Evolutionary conservation across 1,140 invertebrate genomes (phyloP), one percentile per base, ranked within the genome.

Genomic region (Reticulitermes speratus): DNA sequence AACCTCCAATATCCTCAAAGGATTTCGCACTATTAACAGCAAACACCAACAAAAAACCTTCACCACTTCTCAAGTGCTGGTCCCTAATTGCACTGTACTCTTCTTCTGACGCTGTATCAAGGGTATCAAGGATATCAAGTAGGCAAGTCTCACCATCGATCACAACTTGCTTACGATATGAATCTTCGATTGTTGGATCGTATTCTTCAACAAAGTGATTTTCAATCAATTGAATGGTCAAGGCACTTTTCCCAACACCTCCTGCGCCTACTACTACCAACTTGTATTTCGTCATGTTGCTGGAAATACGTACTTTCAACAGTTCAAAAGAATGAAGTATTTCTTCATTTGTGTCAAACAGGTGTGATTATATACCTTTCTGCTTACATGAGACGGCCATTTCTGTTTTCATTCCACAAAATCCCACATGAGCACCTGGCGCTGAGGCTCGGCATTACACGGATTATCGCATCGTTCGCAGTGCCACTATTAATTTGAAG

Each of bases 81-180:
- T 94, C 94, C 87, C 93, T 89, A 93, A 94, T 94, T 85, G 93
- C 93, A 92, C 93, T 94, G 89, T 55, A 91, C 38, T 86, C 86
- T 84, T 86, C 86, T 69, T 86, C 83, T 21, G 83, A 83, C 7
- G 84, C 87, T 55, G 84, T 87, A 83, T 86, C 84, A n/a, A n/a
- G n/a, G n/a, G n/a, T n/a, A n/a, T n/a, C n/a, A 90, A 88, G 99
- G 93, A 90, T 99, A 92, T 99, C 99, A 89, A 99, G 92, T 87
- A 99, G 93, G 93, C 99, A 99, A 87, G 98, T 99, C 92, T 99
- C 98, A 44, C 98, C 98, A 93, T 99, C 99, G 90, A 99, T 99
- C 86, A 99, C 97, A 88, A 99, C 98, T 95, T 99, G 95, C 91
- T 97, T 97, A 16, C 87, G 84, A 44, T 85, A 87, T 30, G 87